Base-by-base conservation (phyloP, 1,140 invertebrate genomes). In the Sitodiplosis mosellana region DNA sequence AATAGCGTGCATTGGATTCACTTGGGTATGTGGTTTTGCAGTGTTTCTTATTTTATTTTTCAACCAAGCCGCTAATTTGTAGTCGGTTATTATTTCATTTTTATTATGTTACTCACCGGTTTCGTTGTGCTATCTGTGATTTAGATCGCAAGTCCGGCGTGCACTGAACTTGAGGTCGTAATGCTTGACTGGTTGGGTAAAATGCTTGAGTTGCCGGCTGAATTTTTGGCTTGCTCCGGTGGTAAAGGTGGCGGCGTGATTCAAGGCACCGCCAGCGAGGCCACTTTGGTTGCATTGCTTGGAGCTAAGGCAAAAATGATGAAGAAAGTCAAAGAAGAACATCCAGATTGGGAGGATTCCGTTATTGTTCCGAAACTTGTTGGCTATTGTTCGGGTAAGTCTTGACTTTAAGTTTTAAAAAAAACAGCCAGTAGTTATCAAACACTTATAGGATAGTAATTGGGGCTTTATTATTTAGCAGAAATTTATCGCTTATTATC, bases 161-260 rank as follows among this genome's bases (percentile, higher is more conserved):
- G 93, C 59, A 99, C 95, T 0, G 95, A 99, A 63, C 67, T 99
- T 37, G 94, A 99, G 73, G 91, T 97, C 14, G 76, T 91, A 12
- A 94, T 95, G 80, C 66, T 97, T 58, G 90, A 99, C 68, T 99
- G 95, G 95, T 66, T 99, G 45, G 93, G 88, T 41, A 89, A 96
- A 70, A 86, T 95, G 77, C 59, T 99, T 27, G 78, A 85, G 6
- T 68, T 99, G 5, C 95, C 95, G 0, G 71, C 81, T n/a, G 75
- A 81, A 51, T 95, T 96, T 63, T 68, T 97, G 11, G 77, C 83
- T 14, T 75, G 76, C 50, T 81, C 76, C 10, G 80, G 84, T 0
- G 83, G 82, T 12, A 83, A 84, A 57, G 86, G 79, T 0, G 92
- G 93, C 12, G 91, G 90, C 14, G 90, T 98, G 1, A 98, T 96